Percentiles rank a stretch among this genome's conserved stretches.
These are phyloP conservation scores for Agriotes lineatus DNA, from an alignment of 2,888 invertebrate genomes.

Conservation along the genomic window DNA sequence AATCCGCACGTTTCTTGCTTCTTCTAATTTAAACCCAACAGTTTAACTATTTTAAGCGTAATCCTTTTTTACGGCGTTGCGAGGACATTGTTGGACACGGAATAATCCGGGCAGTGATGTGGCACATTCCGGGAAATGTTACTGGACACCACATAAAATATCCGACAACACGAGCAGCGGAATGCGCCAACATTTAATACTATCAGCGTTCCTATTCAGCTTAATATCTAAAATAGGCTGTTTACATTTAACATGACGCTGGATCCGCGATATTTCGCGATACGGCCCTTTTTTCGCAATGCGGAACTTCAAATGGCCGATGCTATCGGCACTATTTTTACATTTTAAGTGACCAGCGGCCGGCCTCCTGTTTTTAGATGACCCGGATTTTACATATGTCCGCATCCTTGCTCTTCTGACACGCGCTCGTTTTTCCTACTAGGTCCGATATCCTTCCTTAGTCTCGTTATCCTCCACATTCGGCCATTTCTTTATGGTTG, in stretches of 20 bases:
- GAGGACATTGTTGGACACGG: constrained; percentile 31
- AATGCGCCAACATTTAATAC: constrained; percentile 30
- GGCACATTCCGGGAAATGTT: constrained; percentile 29
- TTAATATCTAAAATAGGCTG: constrained; percentile 25
- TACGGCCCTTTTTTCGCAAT: constrained; percentile 32
- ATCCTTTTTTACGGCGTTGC: constrained; percentile 33
- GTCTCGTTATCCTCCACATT: constrained; percentile 59
- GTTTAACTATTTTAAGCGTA: constrained; percentile 45
- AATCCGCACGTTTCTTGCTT: constrained; percentile 49
- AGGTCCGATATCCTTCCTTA: constrained; percentile 55
- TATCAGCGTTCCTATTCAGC: constrained; percentile 6
- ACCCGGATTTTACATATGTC: constrained; percentile 44
- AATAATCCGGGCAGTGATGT: constrained; percentile 30
- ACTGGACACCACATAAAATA: constrained; percentile 27
- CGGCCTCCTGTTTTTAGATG: constrained; percentile 36
- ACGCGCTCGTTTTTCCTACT: constrained; percentile 46
- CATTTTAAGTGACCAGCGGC: constrained; percentile 38
- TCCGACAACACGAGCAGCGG: constrained; percentile 19
- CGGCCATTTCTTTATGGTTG: constrained; percentile 61
- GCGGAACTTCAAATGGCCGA: constrained; percentile 24
- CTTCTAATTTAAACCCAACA: constrained; percentile 48
- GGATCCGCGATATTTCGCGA: constrained; percentile 7
- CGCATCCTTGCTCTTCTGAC: constrained; percentile 46
- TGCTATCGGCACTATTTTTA: constrained; percentile 35
- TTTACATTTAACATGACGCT: constrained; percentile 21